Conservation (phyloP, 1,140 invertebrate genomes). For the Diprion similis region DNA sequence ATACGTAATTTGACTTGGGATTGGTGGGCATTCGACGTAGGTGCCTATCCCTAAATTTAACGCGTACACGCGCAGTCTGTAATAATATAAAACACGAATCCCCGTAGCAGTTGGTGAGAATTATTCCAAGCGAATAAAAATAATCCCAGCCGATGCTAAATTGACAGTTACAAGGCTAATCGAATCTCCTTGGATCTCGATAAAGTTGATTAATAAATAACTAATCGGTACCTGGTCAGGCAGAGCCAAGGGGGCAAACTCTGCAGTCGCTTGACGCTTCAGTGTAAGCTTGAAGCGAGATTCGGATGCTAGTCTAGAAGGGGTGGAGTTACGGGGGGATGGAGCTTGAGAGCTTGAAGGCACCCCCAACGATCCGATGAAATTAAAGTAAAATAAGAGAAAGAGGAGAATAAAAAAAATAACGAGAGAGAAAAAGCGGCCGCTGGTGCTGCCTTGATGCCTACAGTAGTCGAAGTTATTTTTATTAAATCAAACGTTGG, state of each 20-base stretch:
- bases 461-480: slow-evolving; percentile 41
- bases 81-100: too few relatives aligned
- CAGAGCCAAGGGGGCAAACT: not conserved
- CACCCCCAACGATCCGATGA: slow-evolving; percentile 1
- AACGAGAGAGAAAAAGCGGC: not conserved
- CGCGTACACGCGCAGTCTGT: too few relatives aligned
- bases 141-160: not conserved
- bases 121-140: too few relatives aligned
- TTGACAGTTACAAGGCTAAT: not conserved
- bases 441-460: too few relatives aligned
- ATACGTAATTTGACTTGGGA: too few relatives aligned
- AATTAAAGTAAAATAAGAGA: slow-evolving; percentile 21
- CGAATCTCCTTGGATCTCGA: not conserved
- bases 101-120: too few relatives aligned
- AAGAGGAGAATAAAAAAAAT: slow-evolving; percentile 13
- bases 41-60: too few relatives aligned
- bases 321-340: too few relatives aligned
- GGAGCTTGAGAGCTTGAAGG: too few relatives aligned
- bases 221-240: not conserved
- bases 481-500: slow-evolving; percentile 53
- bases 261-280: not conserved
- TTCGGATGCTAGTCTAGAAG: not conserved
- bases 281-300: not conserved
- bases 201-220: not conserved
- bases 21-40: too few relatives aligned